Evolutionary conservation across 2,797 vertebrate species (phyloP).

Genomic region (Gobio occitaniae): DNA sequence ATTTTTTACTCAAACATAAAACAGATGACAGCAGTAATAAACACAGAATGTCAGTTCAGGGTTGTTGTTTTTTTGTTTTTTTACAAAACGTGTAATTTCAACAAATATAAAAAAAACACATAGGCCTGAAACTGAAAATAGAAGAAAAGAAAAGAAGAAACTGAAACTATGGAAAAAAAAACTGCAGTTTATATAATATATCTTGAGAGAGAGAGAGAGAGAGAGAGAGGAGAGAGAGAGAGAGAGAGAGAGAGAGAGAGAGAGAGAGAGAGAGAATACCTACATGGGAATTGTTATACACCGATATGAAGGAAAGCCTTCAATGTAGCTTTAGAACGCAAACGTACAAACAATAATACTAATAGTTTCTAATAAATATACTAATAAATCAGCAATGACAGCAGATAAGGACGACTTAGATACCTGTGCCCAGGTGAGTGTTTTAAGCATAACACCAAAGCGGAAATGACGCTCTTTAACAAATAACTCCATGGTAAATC

Average conservation of each 20-base stretch:
- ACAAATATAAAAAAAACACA: neutral
- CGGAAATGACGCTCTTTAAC: slow-evolving; percentile 18
- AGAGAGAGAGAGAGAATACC: too few species aligned
- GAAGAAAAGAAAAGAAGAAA: neutral
- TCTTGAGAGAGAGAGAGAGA: too few species aligned
- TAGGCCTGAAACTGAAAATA: neutral
- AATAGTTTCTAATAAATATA: slow-evolving; percentile 12
- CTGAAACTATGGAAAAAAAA: neutral
- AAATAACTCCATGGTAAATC: neutral
- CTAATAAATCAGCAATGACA: neutral
- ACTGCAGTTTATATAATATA: neutral
- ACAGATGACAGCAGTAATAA: neutral
- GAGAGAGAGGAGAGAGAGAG: too few species aligned
- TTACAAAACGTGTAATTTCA: neutral
- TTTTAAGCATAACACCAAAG: slow-evolving; percentile 23
- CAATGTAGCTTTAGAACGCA: neutral
- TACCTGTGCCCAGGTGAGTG: slow-evolving; percentile 15
- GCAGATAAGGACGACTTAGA: slow-evolving; percentile 3
- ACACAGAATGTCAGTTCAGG: too few species aligned
- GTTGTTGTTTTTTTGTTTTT: too few species aligned
- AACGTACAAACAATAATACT: neutral
- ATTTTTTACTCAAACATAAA: neutral
- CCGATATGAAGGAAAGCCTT: neutral
- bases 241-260: too few species aligned
- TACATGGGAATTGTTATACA: too few species aligned